Percentiles rank a stretch among this genome's conserved stretches.
Conservation (phyloP, 2,888 invertebrate species). For the Chouioia cunea region DNA sequence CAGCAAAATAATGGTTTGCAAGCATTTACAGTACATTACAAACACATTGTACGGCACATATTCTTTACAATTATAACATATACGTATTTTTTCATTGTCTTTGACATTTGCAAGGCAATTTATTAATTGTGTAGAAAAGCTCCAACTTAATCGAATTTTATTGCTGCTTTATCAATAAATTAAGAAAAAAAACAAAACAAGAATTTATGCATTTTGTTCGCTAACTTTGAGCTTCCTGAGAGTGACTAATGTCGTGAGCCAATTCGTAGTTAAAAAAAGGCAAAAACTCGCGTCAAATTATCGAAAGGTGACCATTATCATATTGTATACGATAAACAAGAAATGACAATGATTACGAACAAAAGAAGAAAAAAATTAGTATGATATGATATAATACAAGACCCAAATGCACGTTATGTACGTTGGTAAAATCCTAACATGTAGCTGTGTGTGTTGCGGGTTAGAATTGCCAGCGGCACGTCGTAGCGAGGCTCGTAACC, state of each 20-base stretch:
- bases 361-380: neutral
- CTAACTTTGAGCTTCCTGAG: neutral
- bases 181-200: neutral
- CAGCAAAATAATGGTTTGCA: too few species aligned
- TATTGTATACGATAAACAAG: neutral
- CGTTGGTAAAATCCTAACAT: conserved; percentile 59
- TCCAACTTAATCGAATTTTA: too few species aligned
- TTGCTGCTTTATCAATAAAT: too few species aligned
- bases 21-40: too few species aligned
- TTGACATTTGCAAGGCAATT: too few species aligned
- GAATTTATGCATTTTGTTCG: neutral
- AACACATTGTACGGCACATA: too few species aligned
- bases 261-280: neutral
- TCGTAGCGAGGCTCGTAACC: conserved; percentile 62
- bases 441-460: conserved; percentile 62
- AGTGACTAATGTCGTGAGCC: too few species aligned
- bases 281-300: conserved; percentile 3
- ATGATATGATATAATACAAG: conserved; percentile 23
- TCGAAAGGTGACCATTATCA: conserved; percentile 33
- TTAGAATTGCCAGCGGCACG: conserved; percentile 63
- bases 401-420: conserved; percentile 59
- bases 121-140: too few species aligned
- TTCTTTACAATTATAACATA: too few species aligned
- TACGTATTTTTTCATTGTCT: too few species aligned
- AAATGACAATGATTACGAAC: too few species aligned